Percentiles rank a stretch among this genome's conserved stretches.
Evolutionary conservation across 2,113 vertebrate genomes (phyloP).

Genomic region (Cromileptes altivelis): DNA sequence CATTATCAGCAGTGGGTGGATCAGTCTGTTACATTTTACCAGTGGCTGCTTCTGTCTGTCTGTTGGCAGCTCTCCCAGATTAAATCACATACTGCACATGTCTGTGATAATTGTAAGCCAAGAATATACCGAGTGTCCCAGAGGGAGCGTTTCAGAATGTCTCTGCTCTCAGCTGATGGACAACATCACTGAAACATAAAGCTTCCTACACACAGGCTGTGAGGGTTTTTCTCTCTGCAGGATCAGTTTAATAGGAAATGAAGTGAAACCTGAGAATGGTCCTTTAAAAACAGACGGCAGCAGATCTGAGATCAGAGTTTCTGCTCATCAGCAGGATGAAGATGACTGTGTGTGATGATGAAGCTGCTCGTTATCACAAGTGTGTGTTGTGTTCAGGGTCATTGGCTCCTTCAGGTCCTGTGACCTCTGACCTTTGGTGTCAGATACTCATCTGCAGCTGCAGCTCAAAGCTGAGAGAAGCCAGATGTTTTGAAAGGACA

Average conservation of each 20-base stretch:
- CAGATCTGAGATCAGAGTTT: too few species aligned
- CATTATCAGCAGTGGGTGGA: neutral
- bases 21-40: neutral
- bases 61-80: neutral
- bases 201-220: too few species aligned
- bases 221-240: too few species aligned
- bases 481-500: neutral
- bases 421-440: slow-evolving; percentile 6
- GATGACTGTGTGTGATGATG: neutral
- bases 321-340: too few species aligned
- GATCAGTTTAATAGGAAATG: too few species aligned
- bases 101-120: neutral
- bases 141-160: neutral
- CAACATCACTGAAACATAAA: neutral
- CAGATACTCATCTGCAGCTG: slow-evolving; percentile 5
- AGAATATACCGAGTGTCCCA: neutral
- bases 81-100: neutral
- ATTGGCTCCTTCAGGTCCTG: neutral
- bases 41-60: neutral
- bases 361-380: neutral
- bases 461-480: neutral
- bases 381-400: neutral
- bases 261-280: too few species aligned
- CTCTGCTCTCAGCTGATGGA: neutral
- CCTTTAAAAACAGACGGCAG: too few species aligned